phyloP scores from a whole-genome alignment of 2,113 vertebrate genomes.

The Athene cunicularia region DNA sequence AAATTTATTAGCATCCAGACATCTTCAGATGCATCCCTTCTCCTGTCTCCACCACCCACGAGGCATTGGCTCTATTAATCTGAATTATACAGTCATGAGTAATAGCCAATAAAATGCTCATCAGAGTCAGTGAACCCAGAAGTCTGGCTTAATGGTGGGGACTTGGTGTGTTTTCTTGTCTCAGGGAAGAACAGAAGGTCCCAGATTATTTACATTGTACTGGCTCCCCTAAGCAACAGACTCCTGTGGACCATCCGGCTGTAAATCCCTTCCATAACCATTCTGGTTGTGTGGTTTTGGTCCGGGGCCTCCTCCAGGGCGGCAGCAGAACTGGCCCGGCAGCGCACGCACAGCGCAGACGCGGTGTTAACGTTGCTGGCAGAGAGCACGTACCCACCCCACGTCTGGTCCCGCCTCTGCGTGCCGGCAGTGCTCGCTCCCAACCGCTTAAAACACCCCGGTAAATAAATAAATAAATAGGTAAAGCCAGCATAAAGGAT shows the following conservation, averaged over 20 bases:
- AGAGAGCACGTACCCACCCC: not conserved
- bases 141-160: not conserved
- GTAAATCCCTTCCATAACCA: conserved; percentile 59
- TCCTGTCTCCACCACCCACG: not conserved
- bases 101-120: not conserved
- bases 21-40: not conserved
- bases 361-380: not conserved
- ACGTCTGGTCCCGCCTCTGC: not conserved
- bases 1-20: not conserved
- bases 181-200: not conserved
- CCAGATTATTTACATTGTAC: conserved; percentile 39
- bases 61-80: not conserved
- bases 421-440: not conserved
- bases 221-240: conserved; percentile 45
- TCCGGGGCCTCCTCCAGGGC: not conserved
- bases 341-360: not conserved
- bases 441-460: fast-evolving
- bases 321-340: not conserved
- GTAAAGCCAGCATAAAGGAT: not conserved
- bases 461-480: not conserved
- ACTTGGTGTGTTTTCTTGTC: not conserved
- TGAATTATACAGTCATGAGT: not conserved
- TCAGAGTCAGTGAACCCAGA: not conserved
- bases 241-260: not conserved
- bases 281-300: not conserved